These are phyloP conservation scores for Oryzias dopingdopingensis DNA, from an alignment of 2,797 vertebrate genomes.

Conservation along the genomic window DNA sequence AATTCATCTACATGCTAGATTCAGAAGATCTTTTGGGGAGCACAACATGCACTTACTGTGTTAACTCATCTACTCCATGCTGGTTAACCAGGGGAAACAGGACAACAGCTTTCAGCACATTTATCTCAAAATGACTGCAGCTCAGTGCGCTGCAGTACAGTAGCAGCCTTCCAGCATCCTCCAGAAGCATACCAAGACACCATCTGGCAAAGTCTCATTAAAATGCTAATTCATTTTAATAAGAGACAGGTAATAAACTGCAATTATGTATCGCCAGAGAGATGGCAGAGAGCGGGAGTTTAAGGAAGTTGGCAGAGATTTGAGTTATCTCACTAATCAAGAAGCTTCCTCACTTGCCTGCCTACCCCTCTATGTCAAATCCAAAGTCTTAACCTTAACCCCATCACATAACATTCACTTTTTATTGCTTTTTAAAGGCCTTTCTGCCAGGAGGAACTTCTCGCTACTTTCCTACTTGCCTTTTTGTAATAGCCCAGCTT, in stretches of 20 bases:
- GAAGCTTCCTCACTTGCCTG: slow-evolving; percentile 42
- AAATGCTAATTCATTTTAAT: slow-evolving; percentile 91
- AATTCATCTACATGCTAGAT: slow-evolving; percentile 10
- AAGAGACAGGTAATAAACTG: slow-evolving; percentile 86
- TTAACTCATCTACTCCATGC: slow-evolving; percentile 12
- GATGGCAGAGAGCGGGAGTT: slow-evolving; percentile 67
- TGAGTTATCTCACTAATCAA: slow-evolving; percentile 64
- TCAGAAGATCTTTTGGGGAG: slow-evolving; percentile 6
- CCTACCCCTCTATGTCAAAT: slow-evolving; percentile 39
- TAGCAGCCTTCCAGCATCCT: slow-evolving; percentile 57
- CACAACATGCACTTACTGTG: slow-evolving; percentile 2
- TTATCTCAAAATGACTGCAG: slow-evolving; percentile 29
- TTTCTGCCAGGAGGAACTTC: neutral
- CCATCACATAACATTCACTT: slow-evolving; percentile 32
- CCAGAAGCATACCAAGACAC: slow-evolving; percentile 71
- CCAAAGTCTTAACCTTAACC: slow-evolving; percentile 49
- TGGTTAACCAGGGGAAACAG: slow-evolving; percentile 25
- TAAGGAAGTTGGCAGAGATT: slow-evolving; percentile 61
- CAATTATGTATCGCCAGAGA: slow-evolving; percentile 82
- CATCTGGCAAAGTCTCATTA: slow-evolving; percentile 81
- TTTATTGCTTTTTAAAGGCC: slow-evolving; percentile 21
- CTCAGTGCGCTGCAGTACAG: slow-evolving; percentile 42
- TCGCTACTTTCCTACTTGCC: neutral
- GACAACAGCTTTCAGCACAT: slow-evolving; percentile 22
- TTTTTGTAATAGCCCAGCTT: slow-evolving; percentile 9